phyloP scores from a whole-genome alignment of 2,113 vertebrate genomes.

The Actenoides lindsayi region DNA sequence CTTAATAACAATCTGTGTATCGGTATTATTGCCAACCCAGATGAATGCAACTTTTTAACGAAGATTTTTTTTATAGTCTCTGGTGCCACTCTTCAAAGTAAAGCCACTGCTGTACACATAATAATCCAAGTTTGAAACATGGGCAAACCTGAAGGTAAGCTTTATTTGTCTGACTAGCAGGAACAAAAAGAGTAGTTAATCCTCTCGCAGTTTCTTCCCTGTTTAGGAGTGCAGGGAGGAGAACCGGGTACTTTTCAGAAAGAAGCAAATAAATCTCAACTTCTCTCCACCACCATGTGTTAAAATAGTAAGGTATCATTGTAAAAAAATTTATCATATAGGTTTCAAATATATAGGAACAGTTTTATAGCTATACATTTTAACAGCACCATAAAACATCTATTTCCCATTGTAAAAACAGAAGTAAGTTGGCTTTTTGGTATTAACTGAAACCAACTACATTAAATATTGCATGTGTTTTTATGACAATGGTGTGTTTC shows the following conservation, averaged over 20 bases:
- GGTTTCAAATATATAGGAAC: not conserved
- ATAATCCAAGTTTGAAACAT: not conserved
- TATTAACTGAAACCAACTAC: not conserved
- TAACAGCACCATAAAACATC: not conserved
- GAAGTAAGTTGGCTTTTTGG: not conserved
- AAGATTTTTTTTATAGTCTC: not conserved
- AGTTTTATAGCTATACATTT: not conserved
- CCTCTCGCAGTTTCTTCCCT: not conserved
- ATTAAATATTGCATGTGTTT: not conserved
- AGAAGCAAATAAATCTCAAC: not conserved
- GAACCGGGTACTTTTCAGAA: not conserved
- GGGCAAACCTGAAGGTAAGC: not conserved
- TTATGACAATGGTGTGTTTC: not conserved
- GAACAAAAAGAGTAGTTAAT: not conserved
- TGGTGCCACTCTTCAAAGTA: rapidly evolving
- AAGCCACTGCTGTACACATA: not conserved
- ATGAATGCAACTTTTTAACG: not conserved
- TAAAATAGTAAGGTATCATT: not conserved
- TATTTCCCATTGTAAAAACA: not conserved
- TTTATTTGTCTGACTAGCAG: not conserved
- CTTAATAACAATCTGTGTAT: not conserved
- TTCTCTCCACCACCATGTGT: not conserved
- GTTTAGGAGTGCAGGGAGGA: not conserved
- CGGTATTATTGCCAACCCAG: not conserved
- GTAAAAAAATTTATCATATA: not conserved